phyloP scores from a whole-genome alignment of 2,888 invertebrate species.

The Amphipoea lucens region DNA sequence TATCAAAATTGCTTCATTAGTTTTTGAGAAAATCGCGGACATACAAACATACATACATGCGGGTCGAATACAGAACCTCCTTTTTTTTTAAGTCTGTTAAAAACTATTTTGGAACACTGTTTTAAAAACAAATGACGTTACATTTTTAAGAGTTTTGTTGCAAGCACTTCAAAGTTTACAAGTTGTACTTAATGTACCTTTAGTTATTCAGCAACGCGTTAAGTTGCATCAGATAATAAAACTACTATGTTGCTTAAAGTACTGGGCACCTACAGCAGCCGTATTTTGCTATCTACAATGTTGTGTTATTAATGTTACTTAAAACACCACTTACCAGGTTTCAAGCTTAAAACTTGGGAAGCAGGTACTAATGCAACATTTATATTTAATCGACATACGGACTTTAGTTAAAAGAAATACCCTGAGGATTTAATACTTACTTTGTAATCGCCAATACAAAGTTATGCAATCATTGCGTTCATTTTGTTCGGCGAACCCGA shows the following conservation, averaged over 20 bases:
- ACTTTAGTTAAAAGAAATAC: neutral
- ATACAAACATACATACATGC: too few species aligned
- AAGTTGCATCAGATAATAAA: conserved; percentile 36
- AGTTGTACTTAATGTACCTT: conserved; percentile 28
- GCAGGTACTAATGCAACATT: neutral
- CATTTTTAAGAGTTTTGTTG: conserved; percentile 16
- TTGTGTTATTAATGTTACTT: conserved; percentile 22
- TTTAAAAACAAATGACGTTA: neutral
- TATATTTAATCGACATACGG: neutral
- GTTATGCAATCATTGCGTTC: neutral
- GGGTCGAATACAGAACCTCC: too few species aligned
- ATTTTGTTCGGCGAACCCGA: neutral
- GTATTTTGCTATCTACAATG: conserved; percentile 18
- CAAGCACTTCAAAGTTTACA: conserved; percentile 36
- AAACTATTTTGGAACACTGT: neutral
- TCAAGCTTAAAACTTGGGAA: neutral
- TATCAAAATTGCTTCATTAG: too few species aligned
- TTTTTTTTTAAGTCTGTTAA: too few species aligned
- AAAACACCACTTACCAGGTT: neutral
- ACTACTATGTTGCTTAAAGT: conserved; percentile 36
- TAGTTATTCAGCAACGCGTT: conserved; percentile 46
- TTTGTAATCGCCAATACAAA: neutral
- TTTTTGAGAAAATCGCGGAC: too few species aligned
- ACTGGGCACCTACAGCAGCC: neutral
- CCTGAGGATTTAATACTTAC: neutral